Evolutionary conservation across 2,113 vertebrate genomes (phyloP).

Genomic region (Odobenus rosmarus): DNA sequence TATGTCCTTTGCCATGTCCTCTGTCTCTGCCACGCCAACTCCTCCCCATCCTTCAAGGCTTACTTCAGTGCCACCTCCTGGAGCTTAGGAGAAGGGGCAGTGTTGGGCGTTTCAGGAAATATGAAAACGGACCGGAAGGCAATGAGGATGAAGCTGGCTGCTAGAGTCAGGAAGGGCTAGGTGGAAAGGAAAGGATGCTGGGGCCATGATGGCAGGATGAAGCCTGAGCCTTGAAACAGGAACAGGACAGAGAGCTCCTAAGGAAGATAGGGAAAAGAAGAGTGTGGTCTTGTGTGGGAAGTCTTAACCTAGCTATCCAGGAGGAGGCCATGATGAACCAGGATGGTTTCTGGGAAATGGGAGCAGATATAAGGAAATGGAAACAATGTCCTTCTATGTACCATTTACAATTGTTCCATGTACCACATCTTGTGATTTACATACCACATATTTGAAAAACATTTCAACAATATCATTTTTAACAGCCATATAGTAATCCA

Average conservation of each 20-base stretch:
- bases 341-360: neutral
- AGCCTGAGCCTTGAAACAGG: neutral
- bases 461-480: neutral
- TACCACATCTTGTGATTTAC: neutral
- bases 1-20: neutral
- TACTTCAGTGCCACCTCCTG: neutral
- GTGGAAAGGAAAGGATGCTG: neutral
- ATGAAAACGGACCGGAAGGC: neutral
- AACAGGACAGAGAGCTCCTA: no score
- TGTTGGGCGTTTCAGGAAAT: neutral
- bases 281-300: neutral
- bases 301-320: neutral
- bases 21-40: neutral
- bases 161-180: neutral
- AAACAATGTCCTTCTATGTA: neutral
- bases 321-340: neutral
- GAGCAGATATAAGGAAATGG: neutral
- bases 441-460: neutral
- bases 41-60: neutral
- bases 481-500: neutral
- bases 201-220: no score
- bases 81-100: neutral
- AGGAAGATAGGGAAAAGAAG: neutral
- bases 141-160: neutral
- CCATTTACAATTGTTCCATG: neutral